Base-by-base conservation (phyloP, 2,797 vertebrate genomes). In the Rhincodon typus region DNA sequence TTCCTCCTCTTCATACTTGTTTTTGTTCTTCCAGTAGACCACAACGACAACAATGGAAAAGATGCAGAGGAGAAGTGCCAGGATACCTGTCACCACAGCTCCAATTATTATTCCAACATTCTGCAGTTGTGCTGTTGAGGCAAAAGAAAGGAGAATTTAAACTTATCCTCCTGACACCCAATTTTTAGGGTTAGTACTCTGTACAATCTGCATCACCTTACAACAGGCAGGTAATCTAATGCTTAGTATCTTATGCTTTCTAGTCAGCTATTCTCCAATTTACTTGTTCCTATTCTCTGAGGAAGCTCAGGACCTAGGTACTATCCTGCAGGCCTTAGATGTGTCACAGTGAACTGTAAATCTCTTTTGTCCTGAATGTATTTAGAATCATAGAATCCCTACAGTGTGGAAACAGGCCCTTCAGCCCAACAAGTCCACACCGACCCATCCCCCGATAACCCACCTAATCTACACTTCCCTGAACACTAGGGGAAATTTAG, bases 21-120 rank as follows among this genome's bases (percentile, higher is more conserved):
- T 98, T 97, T 98, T 99, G 97, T 98, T 99, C 97, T 98, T 99
- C 99, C 99, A 99, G 97, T 99, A 99, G 97, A 99, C 99, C 69
- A 99, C 98, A 0, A 98, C 98, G 94, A 99, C 98, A 17, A 98
- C 98, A 97, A 98, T 98, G 96, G 99, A 97, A 50, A 98, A 97
- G 94, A 98, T 98, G 96, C 98, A 99, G 97, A 99, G 97, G 96
- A 99, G 96, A 15, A 98, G 96, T 5, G 98, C 98, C 21, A 99
- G 97, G 0, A 98, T 97, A 0, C 98, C 98, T 0, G 98, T 98
- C 27, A 98, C 98, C 53, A 99, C 97, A 0, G 98, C 98, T 96
- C 99, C 99, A 25, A 98, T 98, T 95, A 99, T 99, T 95, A 99
- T 98, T 96, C 99, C 98, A 0, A 98, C 97, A 82, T 98, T 99